Conservation (phyloP, 1,140 invertebrate genomes). For the Drosophila carrolli region DNA sequence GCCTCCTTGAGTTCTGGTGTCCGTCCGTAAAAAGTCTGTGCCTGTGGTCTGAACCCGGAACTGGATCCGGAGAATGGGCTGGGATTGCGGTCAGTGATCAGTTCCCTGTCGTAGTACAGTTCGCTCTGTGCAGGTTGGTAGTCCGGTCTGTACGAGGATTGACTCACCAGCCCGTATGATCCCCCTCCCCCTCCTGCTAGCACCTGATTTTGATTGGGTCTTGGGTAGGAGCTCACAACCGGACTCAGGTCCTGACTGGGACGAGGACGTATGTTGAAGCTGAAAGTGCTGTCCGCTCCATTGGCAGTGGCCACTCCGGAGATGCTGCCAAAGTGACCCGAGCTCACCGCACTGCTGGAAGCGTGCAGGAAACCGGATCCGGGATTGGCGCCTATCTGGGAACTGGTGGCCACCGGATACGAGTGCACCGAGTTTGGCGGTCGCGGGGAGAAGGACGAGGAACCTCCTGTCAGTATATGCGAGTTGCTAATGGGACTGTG, state of each 20-base stretch:
- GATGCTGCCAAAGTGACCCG: slow-evolving; percentile 70
- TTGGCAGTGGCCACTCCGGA: slow-evolving; percentile 73
- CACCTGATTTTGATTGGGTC: slow-evolving; percentile 23
- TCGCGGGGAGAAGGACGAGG: slow-evolving; percentile 32
- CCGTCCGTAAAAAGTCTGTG: slow-evolving; percentile 50
- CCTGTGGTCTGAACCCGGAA: slow-evolving; percentile 16
- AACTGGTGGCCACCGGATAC: slow-evolving; percentile 45
- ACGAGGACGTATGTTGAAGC: slow-evolving; percentile 78
- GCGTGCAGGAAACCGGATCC: slow-evolving; percentile 63
- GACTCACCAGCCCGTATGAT: slow-evolving; percentile 50
- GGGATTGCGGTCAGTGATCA: slow-evolving; percentile 24
- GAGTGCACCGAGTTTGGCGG: slow-evolving; percentile 29
- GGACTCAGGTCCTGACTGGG: slow-evolving; percentile 52
- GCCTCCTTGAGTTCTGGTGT: slow-evolving; percentile 55
- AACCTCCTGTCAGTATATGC: slow-evolving; percentile 8
- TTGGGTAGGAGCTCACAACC: slow-evolving; percentile 43
- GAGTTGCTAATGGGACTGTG: slow-evolving; percentile 55
- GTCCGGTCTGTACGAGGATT: slow-evolving; percentile 53
- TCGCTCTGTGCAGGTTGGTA: slow-evolving; percentile 39
- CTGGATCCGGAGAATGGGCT: slow-evolving; percentile 54
- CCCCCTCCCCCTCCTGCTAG: slow-evolving; percentile 5
- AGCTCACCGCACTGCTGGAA: slow-evolving; percentile 63
- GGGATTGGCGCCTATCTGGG: slow-evolving; percentile 48
- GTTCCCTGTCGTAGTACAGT: slow-evolving; percentile 65
- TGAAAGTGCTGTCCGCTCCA: slow-evolving; percentile 77